Percentiles rank a stretch among this genome's conserved stretches.
Conservation (phyloP, 2,888 invertebrate genomes). For the Dioctria rufipes region DNA sequence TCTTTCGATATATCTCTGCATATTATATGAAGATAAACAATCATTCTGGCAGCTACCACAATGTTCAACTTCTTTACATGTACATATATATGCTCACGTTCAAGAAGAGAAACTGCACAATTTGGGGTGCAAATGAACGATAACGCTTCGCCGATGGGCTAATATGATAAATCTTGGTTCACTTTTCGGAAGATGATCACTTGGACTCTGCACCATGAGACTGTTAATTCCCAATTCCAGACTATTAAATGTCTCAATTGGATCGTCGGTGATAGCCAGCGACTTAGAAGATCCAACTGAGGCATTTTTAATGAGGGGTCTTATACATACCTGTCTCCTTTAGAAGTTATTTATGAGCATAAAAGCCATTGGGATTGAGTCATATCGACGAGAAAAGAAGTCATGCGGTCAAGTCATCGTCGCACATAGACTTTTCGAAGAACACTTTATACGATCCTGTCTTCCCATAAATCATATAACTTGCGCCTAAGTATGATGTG, state of each 20-base stretch:
- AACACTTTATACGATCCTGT: background rate
- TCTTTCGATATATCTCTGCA: no score
- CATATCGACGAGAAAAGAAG: slow-evolving; percentile 42
- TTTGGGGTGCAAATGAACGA: slow-evolving; percentile 37
- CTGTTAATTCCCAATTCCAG: slow-evolving; percentile 10
- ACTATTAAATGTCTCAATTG: slow-evolving; percentile 35
- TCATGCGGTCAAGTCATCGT: no score
- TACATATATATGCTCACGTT: background rate
- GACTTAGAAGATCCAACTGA: background rate
- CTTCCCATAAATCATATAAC: background rate
- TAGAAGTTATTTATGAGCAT: slow-evolving; percentile 48
- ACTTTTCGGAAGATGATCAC: slow-evolving; percentile 49
- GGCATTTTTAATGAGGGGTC: slow-evolving; percentile 51
- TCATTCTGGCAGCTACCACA: background rate
- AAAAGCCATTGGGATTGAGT: slow-evolving; percentile 56
- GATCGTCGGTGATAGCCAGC: slow-evolving; percentile 2
- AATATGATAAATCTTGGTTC: slow-evolving; percentile 48
- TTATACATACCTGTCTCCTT: slow-evolving; percentile 51
- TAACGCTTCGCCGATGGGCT: slow-evolving; percentile 23
- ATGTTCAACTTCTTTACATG: background rate
- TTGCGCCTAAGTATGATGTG: no score
- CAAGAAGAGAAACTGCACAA: slow-evolving; percentile 12
- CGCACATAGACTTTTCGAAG: background rate
- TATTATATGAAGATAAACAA: no score
- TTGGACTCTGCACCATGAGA: background rate